Base-by-base conservation (phyloP, 2,797 vertebrate genomes). In the Manis crassicaudata region DNA sequence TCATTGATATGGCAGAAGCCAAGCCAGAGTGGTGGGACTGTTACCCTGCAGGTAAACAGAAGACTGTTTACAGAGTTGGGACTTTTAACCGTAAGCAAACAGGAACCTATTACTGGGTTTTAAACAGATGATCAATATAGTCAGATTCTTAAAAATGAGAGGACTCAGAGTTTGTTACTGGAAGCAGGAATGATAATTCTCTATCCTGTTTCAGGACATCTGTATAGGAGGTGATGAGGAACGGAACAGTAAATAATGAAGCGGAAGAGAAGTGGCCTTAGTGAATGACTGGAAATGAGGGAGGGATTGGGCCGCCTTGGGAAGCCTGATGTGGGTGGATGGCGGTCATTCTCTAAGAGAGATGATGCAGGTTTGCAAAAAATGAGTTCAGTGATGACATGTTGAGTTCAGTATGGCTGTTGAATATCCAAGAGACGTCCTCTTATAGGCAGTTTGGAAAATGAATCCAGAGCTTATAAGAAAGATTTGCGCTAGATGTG, bases 181-280 rank as follows among this genome's bases (percentile, higher is more conserved):
- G 62, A 94, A 16, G 50, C n/a, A 95, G 46, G 21, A 84, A 73
- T 56, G 20, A 12, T 72, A 56, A 43, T 68, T 88, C 50, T 63
- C 83, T 40, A 84, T 14, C 29, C n/a, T 29, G 18, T 68, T 86
- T 3, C 21, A 73, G 11, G 13, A 67, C 73, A n/a, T 77, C 56
- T 58, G 73, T 43, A 62, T 29, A 75, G 54, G n/a, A 89, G 29
- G 75, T 54, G 50, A n/a, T 60, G 6, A 79, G 27, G 13, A 21
- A 85, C 32, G 90, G 67, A 92, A 90, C n/a, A 72, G 65, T 35
- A 86, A 86, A 46, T 95, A 43, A 17, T 79, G 75, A 88, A 23
- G 7, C 72, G 14, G 21, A 77, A 73, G 35, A 82, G 4, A 75
- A 92, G 82, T 2, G 75, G 21, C 80, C n/a, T 70, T 54, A 52